These are phyloP conservation scores for Strigamia maritima DNA, from an alignment of 2,888 invertebrate species.

Conservation along the genomic window DNA sequence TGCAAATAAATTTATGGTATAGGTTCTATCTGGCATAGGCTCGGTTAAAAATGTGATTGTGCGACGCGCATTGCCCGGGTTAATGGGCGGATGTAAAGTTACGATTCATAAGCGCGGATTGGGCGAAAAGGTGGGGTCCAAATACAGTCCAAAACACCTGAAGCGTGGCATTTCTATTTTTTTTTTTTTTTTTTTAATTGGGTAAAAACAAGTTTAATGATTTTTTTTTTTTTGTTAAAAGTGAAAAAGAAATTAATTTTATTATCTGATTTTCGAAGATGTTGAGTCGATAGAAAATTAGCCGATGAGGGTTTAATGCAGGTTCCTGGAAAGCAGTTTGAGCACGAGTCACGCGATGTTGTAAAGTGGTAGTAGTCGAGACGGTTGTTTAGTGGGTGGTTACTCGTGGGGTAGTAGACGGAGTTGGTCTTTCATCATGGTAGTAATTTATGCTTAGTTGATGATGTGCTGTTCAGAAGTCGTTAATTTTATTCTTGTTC, in stretches of 20 bases:
- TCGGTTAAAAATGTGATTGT: too few species aligned
- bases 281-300: neutral
- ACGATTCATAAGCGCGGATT: neutral
- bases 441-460: neutral
- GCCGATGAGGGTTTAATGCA: neutral
- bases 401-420: neutral
- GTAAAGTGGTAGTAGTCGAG: neutral
- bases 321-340: neutral
- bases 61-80: neutral
- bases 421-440: neutral
- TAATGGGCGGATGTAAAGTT: neutral
- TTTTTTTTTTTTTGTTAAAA: neutral
- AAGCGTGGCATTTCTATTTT: neutral
- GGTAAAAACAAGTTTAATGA: neutral
- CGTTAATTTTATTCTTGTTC: neutral
- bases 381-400: neutral
- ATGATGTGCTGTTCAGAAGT: neutral
- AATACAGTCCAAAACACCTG: neutral
- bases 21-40: too few species aligned
- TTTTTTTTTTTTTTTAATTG: too few species aligned
- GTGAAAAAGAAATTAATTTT: neutral
- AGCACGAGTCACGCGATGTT: neutral
- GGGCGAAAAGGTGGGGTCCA: neutral
- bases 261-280: neutral
- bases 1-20: too few species aligned